Conservation (phyloP, 2,888 invertebrate species). For the Sphinx pinastri region DNA sequence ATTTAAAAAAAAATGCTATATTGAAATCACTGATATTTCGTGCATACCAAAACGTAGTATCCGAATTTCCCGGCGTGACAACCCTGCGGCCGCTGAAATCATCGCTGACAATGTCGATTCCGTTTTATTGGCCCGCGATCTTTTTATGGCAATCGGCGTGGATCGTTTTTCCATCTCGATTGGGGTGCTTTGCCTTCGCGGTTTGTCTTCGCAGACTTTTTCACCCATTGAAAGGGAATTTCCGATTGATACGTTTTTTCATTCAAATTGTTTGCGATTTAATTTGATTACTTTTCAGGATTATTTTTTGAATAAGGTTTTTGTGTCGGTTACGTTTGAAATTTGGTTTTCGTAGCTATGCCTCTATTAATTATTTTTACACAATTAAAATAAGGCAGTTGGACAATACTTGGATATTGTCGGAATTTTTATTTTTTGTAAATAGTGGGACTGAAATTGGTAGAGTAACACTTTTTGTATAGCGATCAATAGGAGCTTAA, state of each 20-base stretch:
- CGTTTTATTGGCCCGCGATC: slow-evolving; percentile 78
- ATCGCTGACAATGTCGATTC: slow-evolving; percentile 77
- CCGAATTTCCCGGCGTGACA: slow-evolving; percentile 30
- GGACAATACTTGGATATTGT: too few species aligned
- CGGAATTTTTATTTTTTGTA: too few species aligned
- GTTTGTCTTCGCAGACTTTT: slow-evolving; percentile 46
- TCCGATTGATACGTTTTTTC: slow-evolving; percentile 22
- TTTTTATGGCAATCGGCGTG: slow-evolving; percentile 77
- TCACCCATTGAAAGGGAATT: slow-evolving; percentile 38
- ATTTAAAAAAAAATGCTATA: too few species aligned
- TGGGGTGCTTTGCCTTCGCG: slow-evolving; percentile 63
- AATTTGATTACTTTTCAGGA: slow-evolving; percentile 8
- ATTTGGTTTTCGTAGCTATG: too few species aligned
- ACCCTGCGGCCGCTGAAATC: slow-evolving; percentile 54
- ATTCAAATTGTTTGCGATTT: slow-evolving; percentile 14
- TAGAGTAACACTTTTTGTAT: too few species aligned
- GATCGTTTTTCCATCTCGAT: slow-evolving; percentile 77
- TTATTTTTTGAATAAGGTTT: not conserved
- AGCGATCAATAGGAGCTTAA: too few species aligned
- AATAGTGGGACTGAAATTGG: too few species aligned
- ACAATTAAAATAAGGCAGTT: too few species aligned
- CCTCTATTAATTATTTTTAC: too few species aligned
- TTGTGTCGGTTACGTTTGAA: not conserved
- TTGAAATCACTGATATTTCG: too few species aligned
- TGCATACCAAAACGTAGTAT: too few species aligned